phyloP scores from a whole-genome alignment of 2,113 vertebrate species.

The Dinomys branickii region DNA sequence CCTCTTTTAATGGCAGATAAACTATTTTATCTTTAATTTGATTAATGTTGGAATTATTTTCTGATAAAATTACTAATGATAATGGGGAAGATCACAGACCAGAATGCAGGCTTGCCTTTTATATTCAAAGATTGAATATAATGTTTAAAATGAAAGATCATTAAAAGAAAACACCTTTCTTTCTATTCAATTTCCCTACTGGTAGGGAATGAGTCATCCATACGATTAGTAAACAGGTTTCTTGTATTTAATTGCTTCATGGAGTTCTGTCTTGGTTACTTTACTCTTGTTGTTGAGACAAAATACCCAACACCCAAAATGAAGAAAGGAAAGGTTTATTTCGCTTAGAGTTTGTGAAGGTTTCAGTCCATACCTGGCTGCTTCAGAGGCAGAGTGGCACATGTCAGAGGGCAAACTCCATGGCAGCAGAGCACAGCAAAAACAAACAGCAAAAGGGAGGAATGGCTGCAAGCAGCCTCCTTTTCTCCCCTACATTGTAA shows the following conservation, averaged over 20 bases:
- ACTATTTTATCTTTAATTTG: not conserved
- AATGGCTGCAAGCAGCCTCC: too few species aligned
- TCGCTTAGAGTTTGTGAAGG: too few species aligned
- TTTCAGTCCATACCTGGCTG: too few species aligned
- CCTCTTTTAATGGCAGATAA: not conserved
- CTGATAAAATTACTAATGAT: not conserved
- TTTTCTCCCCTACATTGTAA: too few species aligned
- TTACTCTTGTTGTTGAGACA: too few species aligned
- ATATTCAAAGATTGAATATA: not conserved
- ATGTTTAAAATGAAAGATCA: not conserved
- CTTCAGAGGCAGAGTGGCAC: too few species aligned
- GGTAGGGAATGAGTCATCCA: not conserved
- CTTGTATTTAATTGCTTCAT: not conserved
- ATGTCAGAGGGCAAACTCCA: too few species aligned
- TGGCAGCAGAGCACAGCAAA: too few species aligned
- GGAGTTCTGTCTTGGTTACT: too few species aligned
- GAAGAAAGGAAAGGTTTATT: too few species aligned
- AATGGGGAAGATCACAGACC: not conserved
- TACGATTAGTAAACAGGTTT: not conserved
- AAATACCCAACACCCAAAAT: too few species aligned
- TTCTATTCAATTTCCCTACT: conserved; percentile 17
- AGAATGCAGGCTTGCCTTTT: not conserved
- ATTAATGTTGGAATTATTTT: not conserved
- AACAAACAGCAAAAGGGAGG: too few species aligned
- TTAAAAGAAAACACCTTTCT: not conserved